Evolutionary conservation across 2,888 invertebrate species (phyloP).

Genomic region (Trissolcus brochymenae): DNA sequence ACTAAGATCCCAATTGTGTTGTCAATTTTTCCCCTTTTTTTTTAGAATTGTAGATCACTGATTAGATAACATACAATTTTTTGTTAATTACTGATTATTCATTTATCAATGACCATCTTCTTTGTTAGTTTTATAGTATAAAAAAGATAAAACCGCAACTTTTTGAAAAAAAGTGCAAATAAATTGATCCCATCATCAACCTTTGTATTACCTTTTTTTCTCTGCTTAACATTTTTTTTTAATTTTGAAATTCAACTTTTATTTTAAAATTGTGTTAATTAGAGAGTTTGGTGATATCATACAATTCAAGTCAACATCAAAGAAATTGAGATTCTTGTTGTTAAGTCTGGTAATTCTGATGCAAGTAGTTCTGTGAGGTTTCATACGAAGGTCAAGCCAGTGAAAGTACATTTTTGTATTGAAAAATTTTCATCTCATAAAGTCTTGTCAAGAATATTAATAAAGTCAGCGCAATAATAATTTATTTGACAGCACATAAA

Average conservation of each 20-base stretch:
- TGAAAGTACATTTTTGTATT: constrained; percentile 51
- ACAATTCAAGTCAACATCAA: too few relatives aligned
- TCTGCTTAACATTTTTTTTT: too few relatives aligned
- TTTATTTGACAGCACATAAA: neutral
- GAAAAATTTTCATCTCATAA: constrained; percentile 23
- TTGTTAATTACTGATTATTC: too few relatives aligned
- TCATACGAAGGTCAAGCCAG: constrained; percentile 44
- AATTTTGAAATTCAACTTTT: too few relatives aligned
- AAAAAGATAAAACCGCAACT: too few relatives aligned
- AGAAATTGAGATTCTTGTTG: constrained; percentile 1
- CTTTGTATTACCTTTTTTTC: too few relatives aligned
- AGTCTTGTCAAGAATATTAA: constrained; percentile 12
- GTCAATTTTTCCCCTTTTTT: constrained; percentile 10
- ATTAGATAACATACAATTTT: constrained; percentile 6
- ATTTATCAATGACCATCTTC: too few relatives aligned
- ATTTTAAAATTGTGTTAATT: too few relatives aligned
- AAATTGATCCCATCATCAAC: too few relatives aligned
- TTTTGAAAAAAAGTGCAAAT: too few relatives aligned
- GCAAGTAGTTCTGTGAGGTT: constrained; percentile 40
- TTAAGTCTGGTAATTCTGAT: constrained; percentile 16
- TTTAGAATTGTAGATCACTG: neutral
- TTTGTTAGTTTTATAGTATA: too few relatives aligned
- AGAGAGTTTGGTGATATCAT: too few relatives aligned
- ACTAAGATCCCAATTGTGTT: constrained; percentile 22
- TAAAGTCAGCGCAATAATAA: constrained; percentile 2